Evolutionary conservation across 2,113 vertebrate species (phyloP), one percentile per base, ranked within the genome.

Genomic region (Polypterus bichir): DNA sequence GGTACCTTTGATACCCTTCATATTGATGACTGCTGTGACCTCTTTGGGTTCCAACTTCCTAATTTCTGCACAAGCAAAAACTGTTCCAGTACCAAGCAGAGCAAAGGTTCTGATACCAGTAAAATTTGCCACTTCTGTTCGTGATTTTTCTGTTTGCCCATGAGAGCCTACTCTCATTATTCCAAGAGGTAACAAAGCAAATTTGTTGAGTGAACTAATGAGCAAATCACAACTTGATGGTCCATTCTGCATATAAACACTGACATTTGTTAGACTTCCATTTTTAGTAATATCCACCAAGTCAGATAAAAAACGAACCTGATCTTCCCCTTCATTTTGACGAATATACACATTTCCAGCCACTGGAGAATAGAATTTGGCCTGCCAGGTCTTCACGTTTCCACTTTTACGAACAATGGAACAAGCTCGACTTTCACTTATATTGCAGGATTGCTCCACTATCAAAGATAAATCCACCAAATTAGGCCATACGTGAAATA

Each of bases 301-400:
- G 61, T 86, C 73, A 54, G 77, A 56, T 1, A 89, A 74, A 46
- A 84, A 10, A n/a, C 76, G 69, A 0, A 61, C 3, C 3, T 60
- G 49, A 5, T 27, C 48, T 3, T 61, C 57, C 4, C 64, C 71
- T 5, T 5, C 3, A 44, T 71, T 73, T 5, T 72, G 49, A 1
- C 87, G 78, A 47, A 89, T 71, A 64, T 85, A 88, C 57, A 85
- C 46, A 44, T 86, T 74, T 7, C 88, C 87, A 1, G 81, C 75
- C 1, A 86, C 64, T 0, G 73, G 27, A 2, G 69, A 68, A 3
- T 67, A 76, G 66, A 90, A 86, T 46, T 79, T 74, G 27, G 81
- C 85, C 66, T 81, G 82, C 65, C 44, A 67, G 2, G 81, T 85
- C 4, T 51, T 55, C 5, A 46, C 47, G 0, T 56, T 71, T 11